Percentiles rank a stretch among this genome's conserved stretches.
These are phyloP conservation scores for Zosterops lateralis DNA, from an alignment of 2,113 vertebrate genomes.

Conservation along the genomic window DNA sequence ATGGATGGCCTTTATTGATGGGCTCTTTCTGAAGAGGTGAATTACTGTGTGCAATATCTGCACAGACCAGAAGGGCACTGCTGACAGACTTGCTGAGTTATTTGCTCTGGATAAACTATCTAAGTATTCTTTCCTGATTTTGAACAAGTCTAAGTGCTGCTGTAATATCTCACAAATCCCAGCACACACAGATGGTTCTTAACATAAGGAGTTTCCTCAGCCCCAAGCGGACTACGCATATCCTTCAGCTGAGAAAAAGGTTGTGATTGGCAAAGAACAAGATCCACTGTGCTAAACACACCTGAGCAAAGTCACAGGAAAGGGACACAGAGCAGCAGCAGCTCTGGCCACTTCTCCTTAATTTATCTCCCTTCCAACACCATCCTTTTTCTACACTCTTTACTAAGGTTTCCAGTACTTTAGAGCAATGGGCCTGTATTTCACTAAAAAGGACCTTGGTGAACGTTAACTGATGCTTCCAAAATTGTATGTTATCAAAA, in stretches of 20 bases:
- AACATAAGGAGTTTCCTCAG: background rate
- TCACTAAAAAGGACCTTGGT: background rate
- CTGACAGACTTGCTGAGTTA: slow-evolving; percentile 3
- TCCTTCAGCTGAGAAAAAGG: background rate
- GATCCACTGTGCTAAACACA: background rate
- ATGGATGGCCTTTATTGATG: slow-evolving; percentile 24
- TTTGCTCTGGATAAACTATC: slow-evolving; percentile 10
- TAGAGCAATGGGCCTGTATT: background rate
- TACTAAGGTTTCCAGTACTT: background rate
- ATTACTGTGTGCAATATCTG: background rate
- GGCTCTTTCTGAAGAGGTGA: background rate
- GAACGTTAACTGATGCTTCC: background rate
- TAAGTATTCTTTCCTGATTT: background rate
- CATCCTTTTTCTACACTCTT: background rate
- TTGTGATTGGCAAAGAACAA: background rate
- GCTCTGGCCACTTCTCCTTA: background rate
- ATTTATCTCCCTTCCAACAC: background rate
- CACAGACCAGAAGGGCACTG: background rate
- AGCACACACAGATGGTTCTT: background rate
- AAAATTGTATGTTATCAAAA: background rate
- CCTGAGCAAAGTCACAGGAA: background rate
- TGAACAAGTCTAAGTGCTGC: background rate
- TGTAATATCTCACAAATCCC: background rate
- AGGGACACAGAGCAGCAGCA: background rate
- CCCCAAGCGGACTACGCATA: background rate